Percentiles rank a stretch among this genome's conserved stretches.
These are phyloP conservation scores for Scatophagus argus DNA, from an alignment of 2,113 vertebrate species.

Conservation along the genomic window DNA sequence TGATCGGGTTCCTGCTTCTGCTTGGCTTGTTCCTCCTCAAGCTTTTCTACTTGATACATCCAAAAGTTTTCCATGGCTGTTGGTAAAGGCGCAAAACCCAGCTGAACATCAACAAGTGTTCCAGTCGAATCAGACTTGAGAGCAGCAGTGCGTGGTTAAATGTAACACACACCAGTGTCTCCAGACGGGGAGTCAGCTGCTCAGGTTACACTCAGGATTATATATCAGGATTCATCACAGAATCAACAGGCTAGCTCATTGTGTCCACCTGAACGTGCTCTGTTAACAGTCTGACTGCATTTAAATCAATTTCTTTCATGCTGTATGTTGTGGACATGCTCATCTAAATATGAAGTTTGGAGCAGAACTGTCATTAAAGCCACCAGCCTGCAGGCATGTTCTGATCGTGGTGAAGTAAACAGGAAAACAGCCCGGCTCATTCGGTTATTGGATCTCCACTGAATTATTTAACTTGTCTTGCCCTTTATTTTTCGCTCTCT, in stretches of 20 bases:
- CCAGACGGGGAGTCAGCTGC: conserved; percentile 13
- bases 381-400: neutral
- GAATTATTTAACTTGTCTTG: conserved; percentile 71
- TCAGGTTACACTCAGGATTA: conserved; percentile 62
- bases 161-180: neutral
- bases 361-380: neutral
- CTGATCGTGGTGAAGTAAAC: neutral
- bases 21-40: conserved; percentile 71
- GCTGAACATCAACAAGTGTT: neutral
- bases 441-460: conserved; percentile 56
- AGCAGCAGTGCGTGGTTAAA: neutral
- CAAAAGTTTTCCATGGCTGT: conserved; percentile 94
- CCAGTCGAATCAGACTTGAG: neutral
- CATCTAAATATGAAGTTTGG: neutral
- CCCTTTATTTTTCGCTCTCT: conserved; percentile 45
- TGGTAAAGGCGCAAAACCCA: neutral
- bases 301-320: rapidly evolving
- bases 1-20: conserved; percentile 14
- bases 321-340: neutral
- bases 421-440: neutral
- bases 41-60: conserved; percentile 89
- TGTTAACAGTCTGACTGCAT: neutral
- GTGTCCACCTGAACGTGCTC: neutral
- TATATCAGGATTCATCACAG: conserved; percentile 72
- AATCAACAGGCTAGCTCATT: neutral